Evolutionary conservation across 2,113 vertebrate genomes (phyloP).

Genomic region (Nesoenas mayeri): DNA sequence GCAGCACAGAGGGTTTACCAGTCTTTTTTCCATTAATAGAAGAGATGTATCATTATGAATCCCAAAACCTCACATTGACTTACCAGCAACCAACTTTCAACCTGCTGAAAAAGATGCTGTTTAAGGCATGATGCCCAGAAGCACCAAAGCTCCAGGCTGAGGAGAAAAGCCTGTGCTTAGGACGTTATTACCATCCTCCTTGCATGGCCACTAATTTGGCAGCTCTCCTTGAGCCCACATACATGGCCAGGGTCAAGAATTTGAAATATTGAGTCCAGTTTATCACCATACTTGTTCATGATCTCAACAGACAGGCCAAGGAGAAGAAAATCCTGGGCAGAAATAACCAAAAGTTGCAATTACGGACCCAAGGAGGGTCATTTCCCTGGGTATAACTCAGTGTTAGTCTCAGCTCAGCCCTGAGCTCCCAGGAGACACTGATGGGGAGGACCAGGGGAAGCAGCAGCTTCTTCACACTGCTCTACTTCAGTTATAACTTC

Average conservation of each 20-base stretch:
- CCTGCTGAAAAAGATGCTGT: neutral
- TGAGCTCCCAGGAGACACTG: neutral
- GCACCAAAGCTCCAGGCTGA: neutral
- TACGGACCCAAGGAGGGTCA: neutral
- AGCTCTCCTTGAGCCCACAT: neutral
- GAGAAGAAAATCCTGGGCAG: neutral
- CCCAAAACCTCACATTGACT: neutral
- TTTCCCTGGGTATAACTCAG: neutral
- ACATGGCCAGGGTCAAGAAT: rapidly evolving
- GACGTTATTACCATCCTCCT: neutral
- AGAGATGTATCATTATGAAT: neutral
- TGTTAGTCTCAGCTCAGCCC: neutral
- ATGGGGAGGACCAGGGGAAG: neutral
- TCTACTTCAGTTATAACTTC: neutral
- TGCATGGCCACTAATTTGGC: rapidly evolving
- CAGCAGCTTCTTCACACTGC: neutral
- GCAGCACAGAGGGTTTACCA: neutral
- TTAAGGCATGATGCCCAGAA: neutral
- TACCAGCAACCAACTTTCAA: neutral
- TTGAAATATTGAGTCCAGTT: neutral
- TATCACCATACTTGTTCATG: neutral
- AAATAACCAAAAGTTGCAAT: neutral
- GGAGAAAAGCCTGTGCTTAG: neutral
- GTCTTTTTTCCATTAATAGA: neutral
- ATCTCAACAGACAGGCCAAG: neutral